A percentile compares a stretch with the other conserved stretches of the same genome.
phyloP scores from a whole-genome alignment of 2,888 invertebrate species.

The Nowickia ferox region DNA sequence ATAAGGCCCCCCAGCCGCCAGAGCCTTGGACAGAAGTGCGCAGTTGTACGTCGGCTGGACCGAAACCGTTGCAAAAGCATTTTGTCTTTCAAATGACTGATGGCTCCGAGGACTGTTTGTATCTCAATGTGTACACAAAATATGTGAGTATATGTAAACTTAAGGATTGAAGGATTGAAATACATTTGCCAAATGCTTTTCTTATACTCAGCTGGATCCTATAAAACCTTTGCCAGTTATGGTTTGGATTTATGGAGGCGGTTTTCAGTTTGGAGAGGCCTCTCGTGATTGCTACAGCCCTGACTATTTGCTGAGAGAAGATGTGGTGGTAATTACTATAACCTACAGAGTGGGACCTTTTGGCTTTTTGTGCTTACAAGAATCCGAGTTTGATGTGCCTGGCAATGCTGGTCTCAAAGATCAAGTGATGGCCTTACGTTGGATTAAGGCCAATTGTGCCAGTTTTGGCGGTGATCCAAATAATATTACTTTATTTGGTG shows the following conservation, averaged over 20 bases:
- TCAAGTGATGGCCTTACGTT: slow-evolving; percentile 84
- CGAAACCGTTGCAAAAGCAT: slow-evolving; percentile 81
- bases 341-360: slow-evolving; percentile 84
- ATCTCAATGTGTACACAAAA: slow-evolving; percentile 84
- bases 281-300: slow-evolving; percentile 83
- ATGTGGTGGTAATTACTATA: slow-evolving; percentile 84
- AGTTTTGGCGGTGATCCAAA: slow-evolving; percentile 84
- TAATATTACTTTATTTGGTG: slow-evolving; percentile 84
- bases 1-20: slow-evolving; percentile 83
- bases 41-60: slow-evolving; percentile 83
- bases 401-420: slow-evolving; percentile 85
- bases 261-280: slow-evolving; percentile 83
- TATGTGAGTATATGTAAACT: slow-evolving; percentile 76
- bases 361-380: slow-evolving; percentile 84
- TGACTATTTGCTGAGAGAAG: slow-evolving; percentile 83
- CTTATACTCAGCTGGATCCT: slow-evolving; percentile 77
- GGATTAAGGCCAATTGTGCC: slow-evolving; percentile 84
- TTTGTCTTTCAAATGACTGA: slow-evolving; percentile 82
- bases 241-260: slow-evolving; percentile 85
- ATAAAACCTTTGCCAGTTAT: slow-evolving; percentile 82
- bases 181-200: not conserved
- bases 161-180: not conserved
- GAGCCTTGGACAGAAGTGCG: slow-evolving; percentile 83
- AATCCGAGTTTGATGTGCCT: slow-evolving; percentile 84
- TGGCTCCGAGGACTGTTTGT: slow-evolving; percentile 85